Evolutionary conservation across 2,888 invertebrate genomes (phyloP).

Genomic region (Tromatobia lineatoria): DNA sequence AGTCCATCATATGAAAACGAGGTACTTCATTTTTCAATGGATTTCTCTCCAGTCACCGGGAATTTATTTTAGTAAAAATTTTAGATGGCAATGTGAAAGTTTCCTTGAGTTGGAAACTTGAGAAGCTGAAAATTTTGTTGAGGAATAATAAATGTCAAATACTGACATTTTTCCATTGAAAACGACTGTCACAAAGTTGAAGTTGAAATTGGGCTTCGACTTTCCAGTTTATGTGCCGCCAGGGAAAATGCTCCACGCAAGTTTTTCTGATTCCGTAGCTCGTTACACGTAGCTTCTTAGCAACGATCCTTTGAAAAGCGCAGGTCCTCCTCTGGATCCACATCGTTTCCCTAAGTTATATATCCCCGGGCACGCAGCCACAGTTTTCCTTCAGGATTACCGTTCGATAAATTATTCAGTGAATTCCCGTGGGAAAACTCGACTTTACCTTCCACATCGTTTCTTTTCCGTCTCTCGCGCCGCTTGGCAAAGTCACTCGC

Average conservation of each 20-base stretch:
- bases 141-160: not conserved
- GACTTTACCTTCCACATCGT: not conserved
- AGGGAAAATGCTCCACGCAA: not conserved
- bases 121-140: not conserved
- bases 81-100: too few relatives aligned
- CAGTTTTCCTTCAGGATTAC: constrained; percentile 44
- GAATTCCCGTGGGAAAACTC: constrained; percentile 21
- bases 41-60: too few relatives aligned
- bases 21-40: too few relatives aligned
- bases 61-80: too few relatives aligned
- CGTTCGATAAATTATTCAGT: constrained; percentile 50
- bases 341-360: not conserved
- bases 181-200: not conserved
- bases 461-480: not conserved
- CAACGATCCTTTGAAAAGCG: constrained; percentile 17
- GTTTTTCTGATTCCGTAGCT: not conserved
- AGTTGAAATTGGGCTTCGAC: not conserved
- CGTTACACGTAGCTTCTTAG: constrained; percentile 26
- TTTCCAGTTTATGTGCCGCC: not conserved
- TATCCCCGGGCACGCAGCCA: constrained; percentile 19
- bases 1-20: too few relatives aligned
- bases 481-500: not conserved
- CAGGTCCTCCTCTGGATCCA: not conserved
- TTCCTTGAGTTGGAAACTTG: too few relatives aligned
- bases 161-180: too few relatives aligned